Percentiles rank a stretch among this genome's conserved stretches.
These are phyloP conservation scores for Corythornis madagascariensis DNA, from an alignment of 2,113 vertebrate genomes.

Conservation along the genomic window DNA sequence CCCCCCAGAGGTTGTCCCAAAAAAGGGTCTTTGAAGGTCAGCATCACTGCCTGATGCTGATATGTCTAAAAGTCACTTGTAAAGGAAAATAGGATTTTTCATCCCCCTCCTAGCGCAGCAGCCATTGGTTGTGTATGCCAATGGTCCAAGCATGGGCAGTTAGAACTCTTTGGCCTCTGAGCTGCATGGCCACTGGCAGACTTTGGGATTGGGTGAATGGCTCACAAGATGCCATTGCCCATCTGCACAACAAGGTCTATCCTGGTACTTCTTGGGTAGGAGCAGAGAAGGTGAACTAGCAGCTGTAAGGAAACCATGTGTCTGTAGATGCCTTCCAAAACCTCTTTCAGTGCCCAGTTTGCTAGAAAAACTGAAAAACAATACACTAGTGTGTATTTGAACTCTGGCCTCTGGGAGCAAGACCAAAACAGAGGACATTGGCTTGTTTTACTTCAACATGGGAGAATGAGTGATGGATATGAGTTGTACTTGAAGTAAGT, in stretches of 20 bases:
- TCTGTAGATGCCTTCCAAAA: background rate
- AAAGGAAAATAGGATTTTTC: background rate
- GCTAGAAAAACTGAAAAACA: background rate
- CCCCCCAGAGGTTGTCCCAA: background rate
- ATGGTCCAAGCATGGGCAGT: background rate
- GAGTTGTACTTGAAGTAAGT: background rate
- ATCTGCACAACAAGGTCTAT: background rate
- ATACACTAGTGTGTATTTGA: background rate
- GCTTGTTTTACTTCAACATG: background rate
- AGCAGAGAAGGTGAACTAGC: background rate
- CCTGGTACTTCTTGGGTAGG: background rate
- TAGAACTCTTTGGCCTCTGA: background rate
- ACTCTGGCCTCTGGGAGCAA: background rate
- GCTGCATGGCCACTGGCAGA: fast-evolving
- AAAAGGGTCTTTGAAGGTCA: background rate
- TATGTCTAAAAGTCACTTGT: background rate
- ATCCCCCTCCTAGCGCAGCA: fast-evolving
- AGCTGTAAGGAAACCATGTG: background rate
- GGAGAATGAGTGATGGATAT: background rate
- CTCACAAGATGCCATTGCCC: fast-evolving
- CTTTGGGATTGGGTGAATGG: background rate
- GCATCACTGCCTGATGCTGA: background rate
- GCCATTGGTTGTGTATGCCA: background rate
- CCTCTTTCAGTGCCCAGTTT: background rate
- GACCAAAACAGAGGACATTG: background rate